phyloP scores from a whole-genome alignment of 2,888 invertebrate genomes.

The Diachrysia chrysitis region DNA sequence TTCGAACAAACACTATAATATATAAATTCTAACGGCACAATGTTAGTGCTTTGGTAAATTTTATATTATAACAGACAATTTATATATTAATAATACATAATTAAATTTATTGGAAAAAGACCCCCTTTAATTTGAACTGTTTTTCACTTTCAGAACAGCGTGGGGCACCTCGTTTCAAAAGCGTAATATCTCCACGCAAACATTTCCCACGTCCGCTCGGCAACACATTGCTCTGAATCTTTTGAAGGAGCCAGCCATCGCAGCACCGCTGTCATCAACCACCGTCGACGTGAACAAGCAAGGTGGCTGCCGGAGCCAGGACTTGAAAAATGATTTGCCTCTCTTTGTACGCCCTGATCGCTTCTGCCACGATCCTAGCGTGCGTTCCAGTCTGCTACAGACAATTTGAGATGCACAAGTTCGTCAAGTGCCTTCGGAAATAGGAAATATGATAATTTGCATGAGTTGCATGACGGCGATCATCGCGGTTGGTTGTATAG shows the following conservation, averaged over 20 bases:
- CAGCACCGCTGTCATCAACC: slow-evolving; percentile 12
- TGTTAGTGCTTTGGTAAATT: no score
- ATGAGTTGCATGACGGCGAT: slow-evolving; percentile 71
- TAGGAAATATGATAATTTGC: slow-evolving; percentile 73
- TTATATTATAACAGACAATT: no score
- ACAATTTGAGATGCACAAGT: slow-evolving; percentile 73
- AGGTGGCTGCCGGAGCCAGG: slow-evolving; percentile 29
- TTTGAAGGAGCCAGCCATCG: slow-evolving; percentile 3
- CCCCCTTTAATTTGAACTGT: not conserved
- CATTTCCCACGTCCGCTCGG: slow-evolving; percentile 2
- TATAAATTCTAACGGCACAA: no score
- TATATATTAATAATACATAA: no score
- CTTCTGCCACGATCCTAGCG: slow-evolving; percentile 79
- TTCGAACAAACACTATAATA: no score
- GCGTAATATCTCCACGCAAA: slow-evolving; percentile 2
- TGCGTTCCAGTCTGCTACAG: slow-evolving; percentile 81
- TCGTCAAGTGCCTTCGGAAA: slow-evolving; percentile 76
- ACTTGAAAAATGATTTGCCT: slow-evolving; percentile 82
- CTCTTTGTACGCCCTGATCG: slow-evolving; percentile 80
- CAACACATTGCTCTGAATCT: not conserved
- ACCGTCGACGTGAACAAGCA: slow-evolving; percentile 9
- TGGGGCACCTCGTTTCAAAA: not conserved
- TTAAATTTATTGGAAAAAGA: no score
- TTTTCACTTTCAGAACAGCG: slow-evolving; percentile 26
- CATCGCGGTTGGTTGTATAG: slow-evolving; percentile 68